Percentiles rank a stretch among this genome's conserved stretches.
These are phyloP conservation scores for Drosophila sechellia DNA, from an alignment of 1,140 invertebrate genomes.

Conservation along the genomic window DNA sequence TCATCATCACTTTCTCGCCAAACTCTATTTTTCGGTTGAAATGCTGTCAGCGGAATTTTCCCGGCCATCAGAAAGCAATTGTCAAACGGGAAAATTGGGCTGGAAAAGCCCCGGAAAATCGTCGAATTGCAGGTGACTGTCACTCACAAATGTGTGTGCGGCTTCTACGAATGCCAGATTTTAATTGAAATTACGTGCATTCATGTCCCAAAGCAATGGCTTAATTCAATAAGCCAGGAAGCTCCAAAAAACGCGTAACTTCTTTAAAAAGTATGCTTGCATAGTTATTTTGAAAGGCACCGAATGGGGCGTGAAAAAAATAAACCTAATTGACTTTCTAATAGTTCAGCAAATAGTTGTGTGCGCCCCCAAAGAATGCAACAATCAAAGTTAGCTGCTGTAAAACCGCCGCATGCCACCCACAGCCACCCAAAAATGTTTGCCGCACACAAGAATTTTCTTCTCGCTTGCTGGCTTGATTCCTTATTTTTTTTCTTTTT, in stretches of 20 bases:
- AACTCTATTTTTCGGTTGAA: conserved; percentile 42
- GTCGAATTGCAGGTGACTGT: conserved; percentile 23
- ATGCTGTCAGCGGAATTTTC: conserved; percentile 37
- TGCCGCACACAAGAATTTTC: conserved; percentile 49
- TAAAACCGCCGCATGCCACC: conserved; percentile 11
- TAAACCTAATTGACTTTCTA: conserved; percentile 70
- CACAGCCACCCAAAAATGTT: conserved; percentile 49
- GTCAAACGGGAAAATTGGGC: conserved; percentile 28
- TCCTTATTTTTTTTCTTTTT: conserved; percentile 6
- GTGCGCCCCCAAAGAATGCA: conserved; percentile 40
- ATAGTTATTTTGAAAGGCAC: background rate
- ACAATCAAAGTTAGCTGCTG: conserved; percentile 44
- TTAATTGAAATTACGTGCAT: conserved; percentile 50
- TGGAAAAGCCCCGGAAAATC: conserved; percentile 29
- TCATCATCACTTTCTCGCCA: background rate
- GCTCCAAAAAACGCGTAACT: background rate
- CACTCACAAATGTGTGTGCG: conserved; percentile 1
- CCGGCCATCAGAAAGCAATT: conserved; percentile 22
- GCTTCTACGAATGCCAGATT: conserved; percentile 16
- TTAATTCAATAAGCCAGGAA: conserved; percentile 28
- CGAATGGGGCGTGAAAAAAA: conserved; percentile 6
- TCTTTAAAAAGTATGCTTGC: background rate
- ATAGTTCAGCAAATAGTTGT: conserved; percentile 68
- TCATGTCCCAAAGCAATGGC: conserved; percentile 6
- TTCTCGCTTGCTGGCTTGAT: conserved; percentile 20